A percentile compares a stretch with the other conserved stretches of the same genome.
Conservation (phyloP, 2,113 vertebrate species). For the Dolichallabes microphthalmus region DNA sequence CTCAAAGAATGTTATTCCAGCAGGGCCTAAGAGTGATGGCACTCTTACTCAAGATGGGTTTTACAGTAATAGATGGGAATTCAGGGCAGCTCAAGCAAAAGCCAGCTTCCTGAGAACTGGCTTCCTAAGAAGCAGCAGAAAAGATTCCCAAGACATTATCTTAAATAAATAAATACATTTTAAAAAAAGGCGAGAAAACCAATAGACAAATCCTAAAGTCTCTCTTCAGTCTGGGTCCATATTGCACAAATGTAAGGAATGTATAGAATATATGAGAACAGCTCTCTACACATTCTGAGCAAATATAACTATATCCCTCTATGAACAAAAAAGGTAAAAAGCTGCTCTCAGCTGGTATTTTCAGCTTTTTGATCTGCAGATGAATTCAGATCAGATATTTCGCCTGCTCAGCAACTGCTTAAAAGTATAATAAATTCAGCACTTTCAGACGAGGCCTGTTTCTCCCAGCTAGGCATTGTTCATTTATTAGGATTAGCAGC, state of each 20-base stretch:
- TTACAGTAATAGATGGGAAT: conserved; percentile 61
- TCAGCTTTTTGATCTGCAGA: conserved; percentile 65
- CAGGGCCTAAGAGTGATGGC: conserved; percentile 54
- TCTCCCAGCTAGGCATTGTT: conserved; percentile 68
- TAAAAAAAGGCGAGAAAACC: conserved; percentile 29
- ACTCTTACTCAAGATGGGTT: conserved; percentile 55
- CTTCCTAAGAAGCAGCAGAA: not conserved
- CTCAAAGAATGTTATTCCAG: conserved; percentile 61
- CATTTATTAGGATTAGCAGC: conserved; percentile 77
- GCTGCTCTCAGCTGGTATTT: conserved; percentile 59
- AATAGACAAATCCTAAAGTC: conserved; percentile 21
- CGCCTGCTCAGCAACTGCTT: conserved; percentile 67
- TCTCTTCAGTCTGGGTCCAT: conserved; percentile 12
- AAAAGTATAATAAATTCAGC: conserved; percentile 74
- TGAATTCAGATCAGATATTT: conserved; percentile 72
- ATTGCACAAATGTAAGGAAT: conserved; percentile 31
- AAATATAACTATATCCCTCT: conserved; percentile 33
- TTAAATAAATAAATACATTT: not conserved
- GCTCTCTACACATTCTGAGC: conserved; percentile 34
- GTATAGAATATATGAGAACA: conserved; percentile 29
- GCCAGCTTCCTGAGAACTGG: not conserved
- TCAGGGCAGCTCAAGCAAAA: conserved; percentile 40
- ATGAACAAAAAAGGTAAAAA: conserved; percentile 52
- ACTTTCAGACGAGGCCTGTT: conserved; percentile 70
- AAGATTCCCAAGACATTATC: conserved; percentile 8